A percentile compares a stretch with the other conserved stretches of the same genome.
Conservation (phyloP, 2,797 vertebrate species). For the Megalops cyprinoides region DNA sequence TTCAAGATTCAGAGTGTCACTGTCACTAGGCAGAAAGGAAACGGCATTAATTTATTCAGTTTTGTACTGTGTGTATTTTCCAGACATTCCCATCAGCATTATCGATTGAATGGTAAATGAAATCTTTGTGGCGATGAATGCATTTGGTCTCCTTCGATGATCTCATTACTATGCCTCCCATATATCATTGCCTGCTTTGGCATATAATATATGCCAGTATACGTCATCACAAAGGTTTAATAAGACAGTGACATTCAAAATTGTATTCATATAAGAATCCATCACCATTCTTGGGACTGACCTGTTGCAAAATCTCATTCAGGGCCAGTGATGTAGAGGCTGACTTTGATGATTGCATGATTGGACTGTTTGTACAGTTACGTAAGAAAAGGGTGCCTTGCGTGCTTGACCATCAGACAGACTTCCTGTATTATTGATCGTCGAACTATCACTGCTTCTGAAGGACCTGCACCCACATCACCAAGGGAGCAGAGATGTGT, state of each 20-base stretch:
- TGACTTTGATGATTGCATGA: no score
- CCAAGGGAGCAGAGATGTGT: no score
- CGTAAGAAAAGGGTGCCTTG: no score
- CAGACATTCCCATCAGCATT: slow-evolving; percentile 35
- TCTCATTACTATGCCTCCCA: background rate
- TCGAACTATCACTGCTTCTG: no score
- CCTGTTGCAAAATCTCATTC: no score
- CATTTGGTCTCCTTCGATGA: slow-evolving; percentile 16
- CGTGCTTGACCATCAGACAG: no score
- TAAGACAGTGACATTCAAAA: background rate
- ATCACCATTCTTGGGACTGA: no score
- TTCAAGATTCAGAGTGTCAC: slow-evolving; percentile 23
- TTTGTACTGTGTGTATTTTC: slow-evolving; percentile 45
- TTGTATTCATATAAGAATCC: background rate
- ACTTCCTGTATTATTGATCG: no score
- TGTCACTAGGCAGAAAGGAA: slow-evolving; percentile 39
- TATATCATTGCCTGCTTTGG: background rate
- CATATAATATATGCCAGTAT: background rate
- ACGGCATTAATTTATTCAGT: slow-evolving; percentile 45
- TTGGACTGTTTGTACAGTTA: no score
- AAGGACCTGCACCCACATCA: no score
- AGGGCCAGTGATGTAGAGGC: no score
- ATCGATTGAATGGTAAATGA: slow-evolving; percentile 44
- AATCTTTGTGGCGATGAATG: slow-evolving; percentile 44
- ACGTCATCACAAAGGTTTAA: background rate